Percentiles rank a stretch among this genome's conserved stretches.
These are phyloP conservation scores for Nebria brevicollis DNA, from an alignment of 2,888 invertebrate genomes.

Conservation along the genomic window DNA sequence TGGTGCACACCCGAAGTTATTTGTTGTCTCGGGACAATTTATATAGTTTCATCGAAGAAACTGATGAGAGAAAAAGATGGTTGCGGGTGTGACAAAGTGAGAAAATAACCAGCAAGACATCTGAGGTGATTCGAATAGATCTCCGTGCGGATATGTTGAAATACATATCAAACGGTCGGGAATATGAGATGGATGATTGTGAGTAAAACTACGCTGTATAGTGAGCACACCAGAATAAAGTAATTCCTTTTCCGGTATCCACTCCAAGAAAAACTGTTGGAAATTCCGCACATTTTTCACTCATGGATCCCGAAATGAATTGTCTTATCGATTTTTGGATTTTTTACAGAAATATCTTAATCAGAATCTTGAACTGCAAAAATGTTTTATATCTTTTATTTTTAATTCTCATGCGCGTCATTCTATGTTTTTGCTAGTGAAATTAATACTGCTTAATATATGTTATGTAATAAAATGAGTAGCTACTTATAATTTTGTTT, in stretches of 20 bases:
- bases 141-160: slow-evolving; percentile 39
- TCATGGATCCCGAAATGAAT: not conserved
- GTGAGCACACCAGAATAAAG: not conserved
- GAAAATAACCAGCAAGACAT: not conserved
- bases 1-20: slow-evolving; percentile 21
- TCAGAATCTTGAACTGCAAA: not conserved
- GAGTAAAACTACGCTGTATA: not conserved
- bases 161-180: slow-evolving; percentile 39
- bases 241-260: slow-evolving; percentile 24
- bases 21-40: slow-evolving; percentile 38
- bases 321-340: not conserved
- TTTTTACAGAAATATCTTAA: not conserved
- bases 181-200: slow-evolving; percentile 39
- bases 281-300: not conserved
- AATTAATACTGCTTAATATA: too few relatives aligned
- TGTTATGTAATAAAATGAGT: too few relatives aligned
- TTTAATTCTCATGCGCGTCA: too few relatives aligned
- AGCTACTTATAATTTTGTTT: too few relatives aligned
- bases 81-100: not conserved
- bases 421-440: too few relatives aligned
- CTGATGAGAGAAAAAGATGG: not conserved
- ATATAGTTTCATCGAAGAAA: slow-evolving; percentile 6
- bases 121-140: slow-evolving; percentile 19
- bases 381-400: too few relatives aligned
- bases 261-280: not conserved